Conservation (phyloP, 2,113 vertebrate species). For the Anolis sagrei region DNA sequence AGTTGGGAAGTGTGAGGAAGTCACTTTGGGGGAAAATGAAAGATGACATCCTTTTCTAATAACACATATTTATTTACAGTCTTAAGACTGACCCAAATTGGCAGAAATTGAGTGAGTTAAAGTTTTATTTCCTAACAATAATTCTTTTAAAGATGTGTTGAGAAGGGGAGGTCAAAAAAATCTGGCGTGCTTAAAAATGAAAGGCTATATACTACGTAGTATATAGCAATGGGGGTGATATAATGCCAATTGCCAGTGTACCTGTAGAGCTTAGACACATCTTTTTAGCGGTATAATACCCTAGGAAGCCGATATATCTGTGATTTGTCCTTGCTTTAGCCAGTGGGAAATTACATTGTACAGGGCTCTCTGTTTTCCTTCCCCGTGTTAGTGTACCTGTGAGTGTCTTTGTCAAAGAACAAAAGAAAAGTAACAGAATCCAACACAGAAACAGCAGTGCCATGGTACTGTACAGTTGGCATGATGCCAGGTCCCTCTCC, state of each 20-base stretch:
- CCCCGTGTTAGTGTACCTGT: constrained; percentile 1
- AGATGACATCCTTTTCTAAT: neutral
- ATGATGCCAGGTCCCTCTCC: neutral
- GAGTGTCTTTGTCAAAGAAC: constrained; percentile 27
- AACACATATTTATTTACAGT: neutral
- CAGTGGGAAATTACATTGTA: constrained; percentile 12
- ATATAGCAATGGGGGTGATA: neutral
- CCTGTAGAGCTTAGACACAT: neutral
- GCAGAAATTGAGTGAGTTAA: neutral
- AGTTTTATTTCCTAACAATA: neutral
- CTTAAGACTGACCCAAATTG: neutral
- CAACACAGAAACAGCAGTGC: neutral
- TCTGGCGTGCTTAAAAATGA: neutral
- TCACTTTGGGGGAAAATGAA: constrained; percentile 3
- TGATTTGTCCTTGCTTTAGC: neutral
- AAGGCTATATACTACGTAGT: neutral
- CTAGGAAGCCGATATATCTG: neutral
- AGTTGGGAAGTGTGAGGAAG: neutral
- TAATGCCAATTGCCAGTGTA: neutral
- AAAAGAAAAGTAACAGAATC: constrained; percentile 24
- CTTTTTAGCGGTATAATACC: neutral
- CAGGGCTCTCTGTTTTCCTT: constrained; percentile 14
- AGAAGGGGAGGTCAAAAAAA: neutral
- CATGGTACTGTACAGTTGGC: neutral
- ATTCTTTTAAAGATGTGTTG: neutral